These are phyloP conservation scores for Prionace glauca DNA, from an alignment of 2,797 vertebrate species.

Conservation along the genomic window DNA sequence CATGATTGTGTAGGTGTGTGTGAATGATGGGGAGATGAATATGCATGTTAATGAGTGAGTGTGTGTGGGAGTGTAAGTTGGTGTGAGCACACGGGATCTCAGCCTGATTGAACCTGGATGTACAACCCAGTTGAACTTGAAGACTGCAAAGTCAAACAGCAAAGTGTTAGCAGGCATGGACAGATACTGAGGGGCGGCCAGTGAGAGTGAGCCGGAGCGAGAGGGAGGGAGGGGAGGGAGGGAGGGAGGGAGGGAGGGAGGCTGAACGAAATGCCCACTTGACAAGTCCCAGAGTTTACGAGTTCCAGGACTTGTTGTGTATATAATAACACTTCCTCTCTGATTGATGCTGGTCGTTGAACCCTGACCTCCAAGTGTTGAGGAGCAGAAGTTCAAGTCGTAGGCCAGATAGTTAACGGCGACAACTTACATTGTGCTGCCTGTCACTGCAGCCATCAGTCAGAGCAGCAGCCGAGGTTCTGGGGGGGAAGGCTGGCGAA, in stretches of 20 bases:
- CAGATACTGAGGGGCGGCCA: background rate
- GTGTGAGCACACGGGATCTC: background rate
- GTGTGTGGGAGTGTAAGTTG: background rate
- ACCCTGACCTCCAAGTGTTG: constrained; percentile 58
- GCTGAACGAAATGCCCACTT: constrained; percentile 15
- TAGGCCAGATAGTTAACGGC: constrained; percentile 38
- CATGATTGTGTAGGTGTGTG: background rate
- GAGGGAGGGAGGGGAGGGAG: background rate
- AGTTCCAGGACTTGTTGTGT: constrained; percentile 39
- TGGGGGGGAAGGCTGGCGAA: constrained; percentile 40
- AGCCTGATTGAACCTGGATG: background rate
- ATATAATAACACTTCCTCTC: constrained; percentile 55
- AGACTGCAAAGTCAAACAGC: background rate
- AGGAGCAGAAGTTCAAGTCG: constrained; percentile 55
- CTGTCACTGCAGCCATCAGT: constrained; percentile 51
- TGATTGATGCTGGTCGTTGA: constrained; percentile 52
- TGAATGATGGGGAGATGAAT: background rate
- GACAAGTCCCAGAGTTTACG: constrained; percentile 39
- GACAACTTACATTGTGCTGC: constrained; percentile 49
- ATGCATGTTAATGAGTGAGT: background rate
- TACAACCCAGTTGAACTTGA: background rate
- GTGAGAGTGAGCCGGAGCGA: too few species aligned
- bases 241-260: background rate
- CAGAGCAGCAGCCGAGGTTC: constrained; percentile 43
- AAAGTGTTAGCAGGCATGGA: background rate